Evolutionary conservation across 2,797 vertebrate genomes (phyloP), one percentile per base, ranked within the genome.

Genomic region (Megalops cyprinoides): DNA sequence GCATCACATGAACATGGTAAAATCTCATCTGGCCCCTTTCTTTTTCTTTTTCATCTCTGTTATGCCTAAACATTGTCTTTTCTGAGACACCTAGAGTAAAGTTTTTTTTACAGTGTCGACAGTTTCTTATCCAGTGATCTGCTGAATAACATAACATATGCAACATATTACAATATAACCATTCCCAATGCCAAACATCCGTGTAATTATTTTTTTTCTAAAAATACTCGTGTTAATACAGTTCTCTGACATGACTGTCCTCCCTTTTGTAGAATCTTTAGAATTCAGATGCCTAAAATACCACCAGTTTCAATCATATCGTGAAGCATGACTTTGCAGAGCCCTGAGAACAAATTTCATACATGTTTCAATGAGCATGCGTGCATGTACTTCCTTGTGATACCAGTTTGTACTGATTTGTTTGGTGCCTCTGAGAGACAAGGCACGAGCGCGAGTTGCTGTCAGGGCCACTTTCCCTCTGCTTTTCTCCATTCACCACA

Each of bases 381-480:
- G 9, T 28, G 49, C 12, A 25, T n/a, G 28, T 15, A 15, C 25
- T 15, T 53, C n/a, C 28, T 48, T 31, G 74, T 51, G 48, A 34
- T 75, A 46, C 48, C 48, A 53, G 74, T 31, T 46, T 73, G 69
- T 9, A 44, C 37, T 42, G 37, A 55, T 31, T 73, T 46, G 39
- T 73, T 73, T 69, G 37, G 65, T 15, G 39, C 65, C 14, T 23
- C 23, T 14, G 69, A 73, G 18, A 44, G 34, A 10, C 58, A 31
- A 62, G 58, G n/a, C 58, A 28, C n/a, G 12, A n/a, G 37, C 23
- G 34, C 73, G 69, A 39, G 23, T 25, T 46, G 69, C 69, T 73
- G 69, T 44, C 69, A 71, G 18, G 46, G 12, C 42, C 69, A 73
- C 69, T 44, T 73, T 73, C 39, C 18, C 69, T 23, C 4, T 73